A percentile compares a stretch with the other conserved stretches of the same genome.
phyloP scores from a whole-genome alignment of 2,797 vertebrate genomes.

The Lophius americanus region DNA sequence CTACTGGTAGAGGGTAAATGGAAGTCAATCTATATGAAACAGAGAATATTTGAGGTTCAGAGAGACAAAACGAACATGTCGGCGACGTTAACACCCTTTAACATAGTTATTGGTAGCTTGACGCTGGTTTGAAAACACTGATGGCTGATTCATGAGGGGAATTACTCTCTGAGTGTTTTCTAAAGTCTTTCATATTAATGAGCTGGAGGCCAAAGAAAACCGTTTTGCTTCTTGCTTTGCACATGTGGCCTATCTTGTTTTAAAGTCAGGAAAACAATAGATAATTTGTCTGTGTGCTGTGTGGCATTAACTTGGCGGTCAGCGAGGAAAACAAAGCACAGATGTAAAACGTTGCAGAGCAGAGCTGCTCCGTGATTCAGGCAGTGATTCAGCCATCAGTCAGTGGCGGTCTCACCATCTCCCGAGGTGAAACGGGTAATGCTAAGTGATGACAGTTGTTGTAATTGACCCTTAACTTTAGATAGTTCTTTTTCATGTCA shows the following conservation, averaged over 20 bases:
- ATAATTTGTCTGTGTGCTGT: slow-evolving; percentile 6
- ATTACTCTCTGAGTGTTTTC: slow-evolving; percentile 46
- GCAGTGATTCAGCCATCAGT: slow-evolving; percentile 44
- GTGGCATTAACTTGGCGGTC: slow-evolving; percentile 32
- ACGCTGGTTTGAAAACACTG: slow-evolving; percentile 54
- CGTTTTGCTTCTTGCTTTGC: slow-evolving; percentile 22
- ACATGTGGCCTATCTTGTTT: slow-evolving; percentile 20
- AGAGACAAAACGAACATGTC: slow-evolving; percentile 46
- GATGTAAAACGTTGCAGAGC: slow-evolving; percentile 43
- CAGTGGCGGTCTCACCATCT: slow-evolving; percentile 37
- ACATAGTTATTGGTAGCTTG: slow-evolving; percentile 55
- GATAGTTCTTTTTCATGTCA: slow-evolving; percentile 63
- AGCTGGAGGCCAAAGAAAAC: slow-evolving; percentile 38
- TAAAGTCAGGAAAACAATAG: slow-evolving; percentile 29
- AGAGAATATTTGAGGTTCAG: slow-evolving; percentile 51
- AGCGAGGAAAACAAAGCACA: slow-evolving; percentile 33
- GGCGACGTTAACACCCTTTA: slow-evolving; percentile 49
- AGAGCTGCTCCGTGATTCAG: slow-evolving; percentile 46
- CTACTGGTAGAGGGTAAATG: slow-evolving; percentile 25
- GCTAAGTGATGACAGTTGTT: slow-evolving; percentile 71
- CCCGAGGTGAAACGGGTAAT: slow-evolving; percentile 41
- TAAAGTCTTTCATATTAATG: slow-evolving; percentile 41
- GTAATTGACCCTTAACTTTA: slow-evolving; percentile 68
- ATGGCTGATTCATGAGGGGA: slow-evolving; percentile 61
- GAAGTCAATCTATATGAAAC: slow-evolving; percentile 48